These are phyloP conservation scores for Geotrypetes seraphini DNA, from an alignment of 2,797 vertebrate species.

Conservation along the genomic window DNA sequence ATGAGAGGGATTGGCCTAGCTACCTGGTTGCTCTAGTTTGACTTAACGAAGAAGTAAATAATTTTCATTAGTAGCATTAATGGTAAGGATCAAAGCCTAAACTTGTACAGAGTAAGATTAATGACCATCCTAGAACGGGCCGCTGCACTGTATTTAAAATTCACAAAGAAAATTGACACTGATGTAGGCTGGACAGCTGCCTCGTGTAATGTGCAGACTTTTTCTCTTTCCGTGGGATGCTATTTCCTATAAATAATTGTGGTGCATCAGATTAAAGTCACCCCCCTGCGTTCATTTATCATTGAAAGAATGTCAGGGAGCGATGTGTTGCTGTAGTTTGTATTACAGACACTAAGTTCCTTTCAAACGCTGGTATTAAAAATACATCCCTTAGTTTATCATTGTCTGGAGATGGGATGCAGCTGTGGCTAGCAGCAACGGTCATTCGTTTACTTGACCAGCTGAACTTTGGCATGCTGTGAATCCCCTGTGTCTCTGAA, in stretches of 20 bases:
- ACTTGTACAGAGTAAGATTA: no score
- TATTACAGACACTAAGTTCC: constrained; percentile 28
- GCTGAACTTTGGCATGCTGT: neutral
- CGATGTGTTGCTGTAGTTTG: constrained; percentile 14
- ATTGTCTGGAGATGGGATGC: constrained; percentile 29
- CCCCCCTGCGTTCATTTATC: constrained; percentile 29
- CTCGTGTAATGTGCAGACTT: constrained; percentile 7
- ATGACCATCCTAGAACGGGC: neutral
- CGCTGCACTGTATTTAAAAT: neutral
- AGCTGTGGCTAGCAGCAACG: constrained; percentile 28
- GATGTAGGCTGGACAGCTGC: neutral
- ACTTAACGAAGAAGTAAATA: no score
- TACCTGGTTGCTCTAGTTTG: no score
- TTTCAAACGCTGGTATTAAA: constrained; percentile 22
- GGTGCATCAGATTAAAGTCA: constrained; percentile 2
- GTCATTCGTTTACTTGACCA: neutral
- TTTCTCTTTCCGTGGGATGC: neutral
- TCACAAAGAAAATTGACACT: neutral
- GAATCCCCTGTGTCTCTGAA: no score
- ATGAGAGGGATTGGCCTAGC: no score
- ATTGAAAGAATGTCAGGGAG: constrained; percentile 38
- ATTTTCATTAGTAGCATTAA: no score
- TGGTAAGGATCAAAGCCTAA: no score
- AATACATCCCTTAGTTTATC: constrained; percentile 28
- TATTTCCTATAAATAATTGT: constrained; percentile 8